Percentiles rank a stretch among this genome's conserved stretches.
phyloP scores from a whole-genome alignment of 2,888 invertebrate genomes.

The Schizaphis graminum region DNA sequence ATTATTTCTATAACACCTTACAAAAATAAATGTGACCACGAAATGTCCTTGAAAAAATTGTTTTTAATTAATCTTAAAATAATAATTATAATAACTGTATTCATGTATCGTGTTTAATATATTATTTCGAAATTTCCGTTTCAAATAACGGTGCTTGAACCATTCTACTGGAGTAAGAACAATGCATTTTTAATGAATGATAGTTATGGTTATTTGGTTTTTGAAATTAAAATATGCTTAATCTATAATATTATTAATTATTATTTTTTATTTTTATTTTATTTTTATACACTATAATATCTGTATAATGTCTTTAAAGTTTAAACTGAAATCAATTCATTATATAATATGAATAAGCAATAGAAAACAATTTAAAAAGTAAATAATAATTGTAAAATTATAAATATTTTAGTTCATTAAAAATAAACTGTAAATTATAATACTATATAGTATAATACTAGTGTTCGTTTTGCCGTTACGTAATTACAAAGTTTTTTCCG shows the following conservation, averaged over 20 bases:
- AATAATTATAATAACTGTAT: slow-evolving; percentile 23
- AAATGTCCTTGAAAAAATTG: neutral
- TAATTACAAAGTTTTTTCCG: neutral
- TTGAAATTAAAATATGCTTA: neutral
- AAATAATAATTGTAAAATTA: neutral
- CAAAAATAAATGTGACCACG: neutral
- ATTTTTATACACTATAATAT: slow-evolving; percentile 1
- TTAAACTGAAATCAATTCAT: neutral
- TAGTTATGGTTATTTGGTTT: slow-evolving; percentile 18
- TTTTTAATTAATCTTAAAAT: slow-evolving; percentile 11
- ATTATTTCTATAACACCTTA: neutral
- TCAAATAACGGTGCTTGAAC: neutral
- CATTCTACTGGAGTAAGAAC: neutral
- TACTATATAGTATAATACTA: neutral
- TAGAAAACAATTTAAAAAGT: neutral
- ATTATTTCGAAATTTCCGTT: slow-evolving; percentile 44
- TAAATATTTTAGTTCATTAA: neutral
- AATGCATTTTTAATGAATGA: neutral
- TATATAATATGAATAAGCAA: neutral
- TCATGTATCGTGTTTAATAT: neutral
- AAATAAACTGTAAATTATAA: neutral
- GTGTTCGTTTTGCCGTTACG: neutral
- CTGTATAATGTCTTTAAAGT: neutral
- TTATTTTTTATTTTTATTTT: too few relatives aligned
- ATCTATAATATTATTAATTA: neutral